Conservation (phyloP, 35 echinoderm and acorn worm genomes). For the Apostichopus californicus region DNA sequence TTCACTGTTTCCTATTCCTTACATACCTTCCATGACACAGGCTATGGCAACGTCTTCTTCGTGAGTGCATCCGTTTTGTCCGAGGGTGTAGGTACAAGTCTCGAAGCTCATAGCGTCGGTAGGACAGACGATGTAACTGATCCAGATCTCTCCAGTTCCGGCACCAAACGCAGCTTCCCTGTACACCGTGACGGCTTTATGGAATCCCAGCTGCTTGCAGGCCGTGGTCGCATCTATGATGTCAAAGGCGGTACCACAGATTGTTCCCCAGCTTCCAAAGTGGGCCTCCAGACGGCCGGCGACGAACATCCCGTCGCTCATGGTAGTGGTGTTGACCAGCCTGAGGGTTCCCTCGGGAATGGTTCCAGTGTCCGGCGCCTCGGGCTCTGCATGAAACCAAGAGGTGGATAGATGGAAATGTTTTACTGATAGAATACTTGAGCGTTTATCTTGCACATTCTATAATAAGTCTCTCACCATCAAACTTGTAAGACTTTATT, state of each 20-base stretch:
- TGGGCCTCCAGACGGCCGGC: conserved; percentile 22
- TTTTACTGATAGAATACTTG: neutral
- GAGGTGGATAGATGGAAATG: neutral
- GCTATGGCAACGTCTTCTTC: conserved; percentile 7
- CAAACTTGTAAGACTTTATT: no score
- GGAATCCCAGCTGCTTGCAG: conserved; percentile 26
- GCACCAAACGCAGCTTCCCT: neutral
- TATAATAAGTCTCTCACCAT: no score
- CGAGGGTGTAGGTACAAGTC: neutral
- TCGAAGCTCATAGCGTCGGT: neutral
- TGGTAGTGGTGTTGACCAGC: conserved; percentile 14
- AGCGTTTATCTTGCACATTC: no score
- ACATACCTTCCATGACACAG: conserved; percentile 27
- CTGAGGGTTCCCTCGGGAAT: conserved; percentile 29
- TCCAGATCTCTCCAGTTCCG: conserved; percentile 18
- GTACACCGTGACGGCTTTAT: neutral
- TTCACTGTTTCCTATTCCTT: neutral
- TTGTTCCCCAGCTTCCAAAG: conserved; percentile 40
- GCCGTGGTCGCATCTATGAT: neutral
- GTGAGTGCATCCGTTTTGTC: conserved; percentile 3
- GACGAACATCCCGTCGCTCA: conserved; percentile 10
- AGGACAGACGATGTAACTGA: neutral
- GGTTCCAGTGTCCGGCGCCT: neutral
- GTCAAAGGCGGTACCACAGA: conserved; percentile 19
- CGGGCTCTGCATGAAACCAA: neutral